These are phyloP conservation scores for Corythucha ciliata DNA, from an alignment of 2,888 invertebrate genomes.

Conservation along the genomic window DNA sequence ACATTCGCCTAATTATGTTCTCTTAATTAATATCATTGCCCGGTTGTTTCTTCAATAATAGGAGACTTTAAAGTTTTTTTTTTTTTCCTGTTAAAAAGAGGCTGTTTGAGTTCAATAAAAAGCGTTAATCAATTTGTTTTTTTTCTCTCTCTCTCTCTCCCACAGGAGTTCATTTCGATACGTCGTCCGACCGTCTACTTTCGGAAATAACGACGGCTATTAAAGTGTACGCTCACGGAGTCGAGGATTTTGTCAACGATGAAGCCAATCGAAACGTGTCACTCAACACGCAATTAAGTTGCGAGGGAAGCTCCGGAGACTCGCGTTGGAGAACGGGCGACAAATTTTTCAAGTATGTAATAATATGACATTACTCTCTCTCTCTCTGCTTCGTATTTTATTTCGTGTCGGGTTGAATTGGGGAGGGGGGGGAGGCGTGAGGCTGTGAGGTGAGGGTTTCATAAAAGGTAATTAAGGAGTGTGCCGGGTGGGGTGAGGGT, in stretches of 20 bases:
- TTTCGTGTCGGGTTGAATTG: neutral
- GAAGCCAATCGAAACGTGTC: constrained; percentile 57
- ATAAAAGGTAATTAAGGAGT: too few species aligned
- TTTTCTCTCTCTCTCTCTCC: neutral
- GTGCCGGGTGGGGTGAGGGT: too few species aligned
- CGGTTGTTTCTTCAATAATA: too few species aligned
- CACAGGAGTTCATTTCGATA: constrained; percentile 82
- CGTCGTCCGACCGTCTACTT: constrained; percentile 68
- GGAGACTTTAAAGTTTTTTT: too few species aligned
- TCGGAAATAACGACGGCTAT: constrained; percentile 83
- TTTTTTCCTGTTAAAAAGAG: too few species aligned
- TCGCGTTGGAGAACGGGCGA: constrained; percentile 86
- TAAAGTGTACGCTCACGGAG: constrained; percentile 83
- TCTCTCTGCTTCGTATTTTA: neutral
- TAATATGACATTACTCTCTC: neutral
- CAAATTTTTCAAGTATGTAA: constrained; percentile 50
- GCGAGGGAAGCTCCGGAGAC: constrained; percentile 69
- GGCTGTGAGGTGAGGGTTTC: too few species aligned
- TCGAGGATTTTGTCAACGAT: constrained; percentile 75
- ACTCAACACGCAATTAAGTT: constrained; percentile 69
- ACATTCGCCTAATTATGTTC: too few species aligned
- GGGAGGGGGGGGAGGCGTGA: too few species aligned
- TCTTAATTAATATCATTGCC: too few species aligned
- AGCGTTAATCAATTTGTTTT: neutral
- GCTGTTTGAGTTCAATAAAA: neutral